Conservation (phyloP, 2,797 vertebrate genomes). For the Luscinia megarhynchos region DNA sequence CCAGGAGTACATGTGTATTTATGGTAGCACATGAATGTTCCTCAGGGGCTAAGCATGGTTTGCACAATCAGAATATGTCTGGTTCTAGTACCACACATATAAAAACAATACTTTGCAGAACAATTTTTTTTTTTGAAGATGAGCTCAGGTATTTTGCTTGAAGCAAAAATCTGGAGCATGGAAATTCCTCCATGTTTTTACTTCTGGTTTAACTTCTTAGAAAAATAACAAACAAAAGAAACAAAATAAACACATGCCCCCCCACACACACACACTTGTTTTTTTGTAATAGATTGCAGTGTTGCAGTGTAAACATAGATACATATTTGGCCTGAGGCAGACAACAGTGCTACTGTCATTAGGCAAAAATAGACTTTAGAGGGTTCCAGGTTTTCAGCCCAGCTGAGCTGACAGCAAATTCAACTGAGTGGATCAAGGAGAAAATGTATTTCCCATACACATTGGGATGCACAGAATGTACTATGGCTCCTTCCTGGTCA, state of each 20-base stretch:
- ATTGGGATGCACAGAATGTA: neutral
- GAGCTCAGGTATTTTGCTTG: neutral
- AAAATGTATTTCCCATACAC: neutral
- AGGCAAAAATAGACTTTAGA: neutral
- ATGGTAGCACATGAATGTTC: neutral
- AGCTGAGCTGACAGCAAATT: neutral
- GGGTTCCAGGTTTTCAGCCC: neutral
- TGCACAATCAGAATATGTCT: neutral
- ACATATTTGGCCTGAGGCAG: neutral
- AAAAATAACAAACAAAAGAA: neutral
- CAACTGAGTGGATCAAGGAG: neutral
- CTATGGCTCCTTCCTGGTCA: neutral
- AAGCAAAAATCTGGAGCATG: neutral
- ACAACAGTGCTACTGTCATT: neutral
- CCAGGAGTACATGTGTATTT: neutral
- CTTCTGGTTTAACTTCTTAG: neutral
- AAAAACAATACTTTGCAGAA: neutral
- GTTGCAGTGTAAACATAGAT: neutral
- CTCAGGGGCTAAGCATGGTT: neutral
- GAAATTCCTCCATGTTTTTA: neutral
- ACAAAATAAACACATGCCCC: neutral
- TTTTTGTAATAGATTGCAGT: neutral
- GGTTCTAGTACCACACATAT: neutral
- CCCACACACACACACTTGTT: accelerated
- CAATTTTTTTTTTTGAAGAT: neutral